Conservation (phyloP, 1,140 invertebrate species). For the Maniola jurtina region DNA sequence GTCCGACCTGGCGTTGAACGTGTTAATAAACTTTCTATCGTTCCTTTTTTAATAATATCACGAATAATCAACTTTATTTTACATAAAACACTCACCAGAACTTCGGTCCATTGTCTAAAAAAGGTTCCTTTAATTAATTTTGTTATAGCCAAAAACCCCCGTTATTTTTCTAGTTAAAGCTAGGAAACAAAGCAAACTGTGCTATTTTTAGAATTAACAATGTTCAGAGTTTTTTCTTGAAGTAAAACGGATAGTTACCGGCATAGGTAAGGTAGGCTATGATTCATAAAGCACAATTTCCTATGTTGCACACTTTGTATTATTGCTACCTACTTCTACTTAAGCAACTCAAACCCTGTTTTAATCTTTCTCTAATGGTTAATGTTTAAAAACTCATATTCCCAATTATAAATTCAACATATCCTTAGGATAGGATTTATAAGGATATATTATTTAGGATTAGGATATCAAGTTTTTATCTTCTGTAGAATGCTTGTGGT, state of each 20-base stretch:
- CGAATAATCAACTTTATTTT: background rate
- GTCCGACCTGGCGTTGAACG: too few species aligned
- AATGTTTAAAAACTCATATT: too few species aligned
- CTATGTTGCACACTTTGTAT: too few species aligned
- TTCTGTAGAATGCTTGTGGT: too few species aligned
- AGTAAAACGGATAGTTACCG: too few species aligned
- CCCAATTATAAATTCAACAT: too few species aligned
- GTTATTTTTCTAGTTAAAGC: background rate
- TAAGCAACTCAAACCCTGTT: too few species aligned
- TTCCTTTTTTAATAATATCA: background rate
- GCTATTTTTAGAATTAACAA: background rate
- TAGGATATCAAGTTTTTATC: too few species aligned
- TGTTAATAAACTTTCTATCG: background rate
- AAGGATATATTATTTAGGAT: too few species aligned
- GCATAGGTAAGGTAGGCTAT: background rate
- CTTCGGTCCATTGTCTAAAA: background rate
- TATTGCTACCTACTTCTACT: too few species aligned
- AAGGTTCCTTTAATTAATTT: background rate
- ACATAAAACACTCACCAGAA: background rate
- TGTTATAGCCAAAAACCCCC: background rate
- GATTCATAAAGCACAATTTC: background rate
- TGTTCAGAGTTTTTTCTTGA: background rate
- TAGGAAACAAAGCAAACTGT: background rate
- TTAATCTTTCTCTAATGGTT: too few species aligned
- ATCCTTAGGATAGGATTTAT: too few species aligned